These are phyloP conservation scores for Erpornis zantholeuca DNA, from an alignment of 2,113 vertebrate species.

Conservation along the genomic window DNA sequence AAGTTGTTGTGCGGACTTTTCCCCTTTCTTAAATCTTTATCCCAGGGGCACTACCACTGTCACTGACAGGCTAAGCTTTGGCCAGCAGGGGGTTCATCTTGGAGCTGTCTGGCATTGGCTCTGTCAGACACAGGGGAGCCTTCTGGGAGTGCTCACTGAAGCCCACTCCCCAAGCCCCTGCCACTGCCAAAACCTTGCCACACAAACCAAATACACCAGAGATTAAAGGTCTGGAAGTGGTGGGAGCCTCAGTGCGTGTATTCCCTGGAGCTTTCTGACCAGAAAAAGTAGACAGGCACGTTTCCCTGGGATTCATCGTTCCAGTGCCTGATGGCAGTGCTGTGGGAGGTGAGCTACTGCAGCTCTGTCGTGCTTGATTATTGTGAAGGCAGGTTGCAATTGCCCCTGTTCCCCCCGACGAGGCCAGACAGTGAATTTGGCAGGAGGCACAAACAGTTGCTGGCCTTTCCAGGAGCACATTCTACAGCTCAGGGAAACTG, in stretches of 20 bases:
- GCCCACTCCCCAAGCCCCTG: background rate
- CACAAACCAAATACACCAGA: background rate
- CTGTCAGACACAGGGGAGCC: background rate
- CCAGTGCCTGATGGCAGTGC: background rate
- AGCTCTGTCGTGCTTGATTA: fast-evolving
- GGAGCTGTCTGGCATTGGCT: background rate
- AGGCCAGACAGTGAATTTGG: no score
- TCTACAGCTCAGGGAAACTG: background rate
- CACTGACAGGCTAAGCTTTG: background rate
- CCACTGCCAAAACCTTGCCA: background rate
- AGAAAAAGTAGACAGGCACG: fast-evolving
- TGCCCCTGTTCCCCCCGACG: fast-evolving
- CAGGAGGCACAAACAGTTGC: fast-evolving
- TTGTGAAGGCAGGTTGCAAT: background rate
- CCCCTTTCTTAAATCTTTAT: background rate
- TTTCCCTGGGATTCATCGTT: fast-evolving
- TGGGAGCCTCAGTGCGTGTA: no score
- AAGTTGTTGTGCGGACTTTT: background rate
- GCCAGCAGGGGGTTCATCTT: background rate
- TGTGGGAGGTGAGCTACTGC: background rate
- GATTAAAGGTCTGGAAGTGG: background rate
- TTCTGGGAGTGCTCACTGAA: background rate
- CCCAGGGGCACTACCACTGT: background rate
- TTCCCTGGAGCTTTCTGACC: background rate
- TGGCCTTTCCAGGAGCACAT: no score